A percentile compares a stretch with the other conserved stretches of the same genome.
Evolutionary conservation across 2,113 vertebrate genomes (phyloP).

Genomic region (Manacus vitellinus): DNA sequence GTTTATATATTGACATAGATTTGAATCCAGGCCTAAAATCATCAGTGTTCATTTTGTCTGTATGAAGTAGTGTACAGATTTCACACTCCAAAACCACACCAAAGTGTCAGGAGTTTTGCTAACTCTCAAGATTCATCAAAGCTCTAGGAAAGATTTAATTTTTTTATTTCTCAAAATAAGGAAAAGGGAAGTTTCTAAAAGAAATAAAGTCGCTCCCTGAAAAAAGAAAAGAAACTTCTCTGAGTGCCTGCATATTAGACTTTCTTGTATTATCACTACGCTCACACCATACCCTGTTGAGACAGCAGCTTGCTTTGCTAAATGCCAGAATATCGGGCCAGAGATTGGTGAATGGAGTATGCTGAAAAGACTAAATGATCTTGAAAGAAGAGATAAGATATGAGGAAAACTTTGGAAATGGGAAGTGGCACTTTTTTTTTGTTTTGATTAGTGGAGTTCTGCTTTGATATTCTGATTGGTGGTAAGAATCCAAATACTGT

Average conservation of each 20-base stretch:
- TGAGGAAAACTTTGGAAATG: not conserved
- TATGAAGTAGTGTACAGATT: not conserved
- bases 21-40: not conserved
- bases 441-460: not conserved
- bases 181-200: not conserved
- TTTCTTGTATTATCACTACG: not conserved
- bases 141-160: not conserved
- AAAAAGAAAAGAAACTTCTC: not conserved
- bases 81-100: not conserved
- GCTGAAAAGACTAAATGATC: not conserved
- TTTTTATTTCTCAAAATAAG: not conserved
- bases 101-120: not conserved
- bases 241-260: not conserved
- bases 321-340: not conserved
- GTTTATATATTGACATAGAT: not conserved
- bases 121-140: not conserved
- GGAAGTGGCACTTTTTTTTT: not conserved
- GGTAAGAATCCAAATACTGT: not conserved
- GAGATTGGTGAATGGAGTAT: not conserved
- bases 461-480: not conserved
- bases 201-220: not conserved
- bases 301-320: not conserved
- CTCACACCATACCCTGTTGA: not conserved
- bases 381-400: not conserved
- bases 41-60: not conserved